These are phyloP conservation scores for Myotis davidii DNA, from an alignment of 2,113 vertebrate species.

Conservation along the genomic window DNA sequence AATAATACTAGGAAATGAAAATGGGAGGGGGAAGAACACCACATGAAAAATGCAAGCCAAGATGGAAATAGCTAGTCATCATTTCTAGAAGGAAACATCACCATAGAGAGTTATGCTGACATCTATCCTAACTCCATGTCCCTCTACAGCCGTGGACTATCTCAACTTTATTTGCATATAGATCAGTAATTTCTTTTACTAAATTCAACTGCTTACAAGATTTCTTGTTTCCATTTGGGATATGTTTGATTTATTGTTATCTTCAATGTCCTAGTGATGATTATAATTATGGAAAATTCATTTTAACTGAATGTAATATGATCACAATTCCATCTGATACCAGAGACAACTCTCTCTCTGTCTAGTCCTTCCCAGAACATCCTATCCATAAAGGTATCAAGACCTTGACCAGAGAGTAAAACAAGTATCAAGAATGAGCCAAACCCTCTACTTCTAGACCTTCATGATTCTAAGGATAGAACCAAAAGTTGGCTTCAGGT, in stretches of 20 bases:
- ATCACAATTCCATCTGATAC: conserved; percentile 10
- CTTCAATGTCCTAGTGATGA: not conserved
- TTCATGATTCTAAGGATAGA: conserved; percentile 1
- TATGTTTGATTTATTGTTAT: conserved; percentile 10
- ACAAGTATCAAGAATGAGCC: not conserved
- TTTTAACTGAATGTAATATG: not conserved
- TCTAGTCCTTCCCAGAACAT: not conserved
- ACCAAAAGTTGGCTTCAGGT: not conserved
- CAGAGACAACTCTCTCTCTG: not conserved
- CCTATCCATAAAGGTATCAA: not conserved
- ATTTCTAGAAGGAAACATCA: conserved; percentile 47
- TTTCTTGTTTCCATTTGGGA: not conserved
- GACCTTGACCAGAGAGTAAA: not conserved
- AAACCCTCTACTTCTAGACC: not conserved
- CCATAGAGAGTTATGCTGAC: not conserved
- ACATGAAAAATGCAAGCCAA: conserved; percentile 20
- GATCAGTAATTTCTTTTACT: not conserved
- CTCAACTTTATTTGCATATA: not conserved
- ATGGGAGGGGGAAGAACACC: conserved; percentile 5
- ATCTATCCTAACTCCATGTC: not conserved
- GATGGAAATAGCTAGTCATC: conserved; percentile 44
- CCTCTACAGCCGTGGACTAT: not conserved
- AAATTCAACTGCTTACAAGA: conserved; percentile 23
- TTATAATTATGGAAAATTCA: not conserved
- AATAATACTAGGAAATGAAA: conserved; percentile 72